These are phyloP conservation scores for Melitaea athalia DNA, from an alignment of 2,888 invertebrate species.

Conservation along the genomic window DNA sequence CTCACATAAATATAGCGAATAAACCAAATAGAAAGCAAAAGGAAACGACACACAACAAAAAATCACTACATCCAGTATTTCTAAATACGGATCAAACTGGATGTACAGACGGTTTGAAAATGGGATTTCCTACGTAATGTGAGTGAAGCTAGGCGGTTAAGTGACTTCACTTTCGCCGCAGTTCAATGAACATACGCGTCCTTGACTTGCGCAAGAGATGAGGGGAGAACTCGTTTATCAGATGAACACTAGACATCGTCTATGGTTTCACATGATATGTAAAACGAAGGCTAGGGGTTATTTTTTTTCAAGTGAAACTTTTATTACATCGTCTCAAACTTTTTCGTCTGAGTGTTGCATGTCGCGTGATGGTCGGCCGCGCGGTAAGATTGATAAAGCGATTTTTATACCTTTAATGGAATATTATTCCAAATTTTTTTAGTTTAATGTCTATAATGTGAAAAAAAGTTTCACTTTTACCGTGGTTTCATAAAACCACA, in stretches of 20 bases:
- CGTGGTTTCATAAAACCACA: no score
- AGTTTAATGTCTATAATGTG: no score
- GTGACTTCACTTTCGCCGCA: slow-evolving; percentile 22
- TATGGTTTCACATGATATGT: background rate
- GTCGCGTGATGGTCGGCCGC: no score
- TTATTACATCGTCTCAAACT: no score
- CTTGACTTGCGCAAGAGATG: slow-evolving; percentile 4
- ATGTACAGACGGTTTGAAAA: background rate
- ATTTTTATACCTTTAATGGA: no score
- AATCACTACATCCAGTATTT: slow-evolving; percentile 5
- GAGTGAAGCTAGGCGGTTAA: slow-evolving; percentile 7
- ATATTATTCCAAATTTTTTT: no score
- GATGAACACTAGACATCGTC: background rate
- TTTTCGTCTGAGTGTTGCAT: no score
- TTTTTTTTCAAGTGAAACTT: no score
- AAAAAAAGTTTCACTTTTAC: no score
- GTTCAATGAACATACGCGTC: slow-evolving; percentile 15
- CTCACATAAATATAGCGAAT: background rate
- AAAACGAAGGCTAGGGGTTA: no score
- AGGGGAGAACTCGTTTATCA: background rate
- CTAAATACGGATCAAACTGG: slow-evolving; percentile 12
- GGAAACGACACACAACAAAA: background rate
- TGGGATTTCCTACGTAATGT: slow-evolving; percentile 18
- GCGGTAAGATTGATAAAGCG: no score
- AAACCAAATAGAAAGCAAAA: background rate